A percentile compares a stretch with the other conserved stretches of the same genome.
Evolutionary conservation across 2,113 vertebrate genomes (phyloP).

Genomic region (Beaufortia kweichowensis): DNA sequence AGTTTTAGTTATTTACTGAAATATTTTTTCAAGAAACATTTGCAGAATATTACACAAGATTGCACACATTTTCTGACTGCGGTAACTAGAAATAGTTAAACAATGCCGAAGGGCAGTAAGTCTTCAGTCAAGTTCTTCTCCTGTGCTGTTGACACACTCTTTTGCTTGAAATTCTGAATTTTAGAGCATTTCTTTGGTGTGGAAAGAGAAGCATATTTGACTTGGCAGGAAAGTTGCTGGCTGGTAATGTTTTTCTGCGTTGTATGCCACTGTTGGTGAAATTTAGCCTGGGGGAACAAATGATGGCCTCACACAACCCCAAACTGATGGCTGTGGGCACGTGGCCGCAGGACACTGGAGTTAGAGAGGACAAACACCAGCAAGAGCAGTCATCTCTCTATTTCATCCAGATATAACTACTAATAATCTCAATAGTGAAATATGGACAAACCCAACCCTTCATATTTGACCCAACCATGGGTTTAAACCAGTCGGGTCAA

Average conservation of each 20-base stretch:
- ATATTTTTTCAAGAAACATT: too few relatives aligned
- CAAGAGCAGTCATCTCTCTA: not conserved
- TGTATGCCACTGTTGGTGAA: not conserved
- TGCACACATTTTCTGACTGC: not conserved
- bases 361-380: conserved; percentile 2
- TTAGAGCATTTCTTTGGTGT: not conserved
- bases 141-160: not conserved
- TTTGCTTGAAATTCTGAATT: not conserved
- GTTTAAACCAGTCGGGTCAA: too few relatives aligned
- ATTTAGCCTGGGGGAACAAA: conserved; percentile 21
- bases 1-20: too few relatives aligned
- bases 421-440: too few relatives aligned
- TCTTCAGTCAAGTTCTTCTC: not conserved
- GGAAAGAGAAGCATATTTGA: conserved; percentile 15
- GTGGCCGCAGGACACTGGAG: conserved; percentile 16
- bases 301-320: conserved; percentile 19
- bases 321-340: conserved; percentile 26
- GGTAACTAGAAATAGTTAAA: too few relatives aligned
- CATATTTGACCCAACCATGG: too few relatives aligned
- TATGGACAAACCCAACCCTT: too few relatives aligned
- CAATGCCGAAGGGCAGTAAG: not conserved
- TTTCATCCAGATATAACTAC: not conserved
- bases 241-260: not conserved
- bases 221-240: conserved; percentile 6
- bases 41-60: not conserved